Conservation (phyloP, 1,140 invertebrate genomes). For the Tachypleus tridentatus region DNA sequence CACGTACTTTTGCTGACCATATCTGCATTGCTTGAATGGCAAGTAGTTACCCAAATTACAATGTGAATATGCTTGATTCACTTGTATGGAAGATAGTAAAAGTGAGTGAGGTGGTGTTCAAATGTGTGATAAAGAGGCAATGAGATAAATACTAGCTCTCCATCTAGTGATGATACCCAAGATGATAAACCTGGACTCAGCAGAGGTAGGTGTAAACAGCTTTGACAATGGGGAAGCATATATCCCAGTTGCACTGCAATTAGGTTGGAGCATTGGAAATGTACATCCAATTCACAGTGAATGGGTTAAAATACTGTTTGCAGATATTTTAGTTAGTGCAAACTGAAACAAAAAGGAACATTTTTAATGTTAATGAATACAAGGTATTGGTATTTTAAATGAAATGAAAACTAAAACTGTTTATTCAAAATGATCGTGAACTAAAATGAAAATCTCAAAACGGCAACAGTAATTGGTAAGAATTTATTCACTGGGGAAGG, state of each 20-base stretch:
- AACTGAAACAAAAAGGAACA: too few relatives aligned
- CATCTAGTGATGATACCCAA: neutral
- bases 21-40: too few relatives aligned
- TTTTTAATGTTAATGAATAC: neutral
- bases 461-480: too few relatives aligned
- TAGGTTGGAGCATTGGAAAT: neutral
- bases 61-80: too few relatives aligned
- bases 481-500: too few relatives aligned
- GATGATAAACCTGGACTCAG: neutral
- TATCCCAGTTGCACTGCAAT: neutral
- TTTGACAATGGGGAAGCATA: neutral
- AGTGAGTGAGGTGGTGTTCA: neutral
- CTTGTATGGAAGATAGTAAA: too few relatives aligned
- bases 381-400: too few relatives aligned
- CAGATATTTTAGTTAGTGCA: slow-evolving; percentile 8
- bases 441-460: too few relatives aligned
- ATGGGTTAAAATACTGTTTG: neutral
- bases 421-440: too few relatives aligned
- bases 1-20: too few relatives aligned
- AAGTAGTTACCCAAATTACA: too few relatives aligned
- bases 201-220: neutral
- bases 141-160: neutral
- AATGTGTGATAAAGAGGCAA: slow-evolving; percentile 4
- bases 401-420: too few relatives aligned
- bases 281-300: neutral